Evolutionary conservation across 2,797 vertebrate genomes (phyloP).

Genomic region (Thamnophis elegans): DNA sequence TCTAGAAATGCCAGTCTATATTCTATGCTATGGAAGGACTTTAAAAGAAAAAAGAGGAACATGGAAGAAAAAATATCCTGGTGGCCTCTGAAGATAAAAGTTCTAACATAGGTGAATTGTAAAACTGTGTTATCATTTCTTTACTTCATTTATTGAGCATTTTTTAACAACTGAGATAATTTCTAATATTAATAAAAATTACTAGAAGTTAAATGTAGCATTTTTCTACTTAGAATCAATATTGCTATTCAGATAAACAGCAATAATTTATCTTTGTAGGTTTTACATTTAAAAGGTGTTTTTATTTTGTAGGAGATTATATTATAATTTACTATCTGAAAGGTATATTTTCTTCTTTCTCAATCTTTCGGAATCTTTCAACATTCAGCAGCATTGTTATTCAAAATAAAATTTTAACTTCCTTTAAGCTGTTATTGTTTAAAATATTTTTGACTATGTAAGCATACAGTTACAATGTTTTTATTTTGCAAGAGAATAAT

Average conservation of each 20-base stretch:
- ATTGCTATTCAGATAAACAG: not conserved
- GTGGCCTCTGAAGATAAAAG: not conserved
- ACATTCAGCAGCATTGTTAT: not conserved
- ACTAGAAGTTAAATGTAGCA: not conserved
- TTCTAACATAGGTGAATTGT: not conserved
- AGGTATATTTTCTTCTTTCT: not conserved
- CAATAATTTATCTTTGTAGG: not conserved
- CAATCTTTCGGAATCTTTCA: slow-evolving; percentile 21
- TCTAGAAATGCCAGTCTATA: not conserved
- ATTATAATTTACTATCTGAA: not conserved
- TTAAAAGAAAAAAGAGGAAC: not conserved
- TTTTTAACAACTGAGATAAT: not conserved
- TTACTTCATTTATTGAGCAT: not conserved
- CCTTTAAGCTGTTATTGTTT: not conserved
- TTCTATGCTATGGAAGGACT: not conserved
- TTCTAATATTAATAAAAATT: not conserved
- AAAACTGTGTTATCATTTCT: not conserved
- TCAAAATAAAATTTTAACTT: not conserved
- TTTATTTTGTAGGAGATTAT: not conserved
- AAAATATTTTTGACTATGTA: not conserved
- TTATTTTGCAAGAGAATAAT: not conserved
- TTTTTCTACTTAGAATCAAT: not conserved
- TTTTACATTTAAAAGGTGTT: not conserved
- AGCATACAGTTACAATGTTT: not conserved
- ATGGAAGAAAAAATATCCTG: not conserved